Conservation (phyloP, 1,140 invertebrate genomes). For the Apocrypta bakeri region DNA sequence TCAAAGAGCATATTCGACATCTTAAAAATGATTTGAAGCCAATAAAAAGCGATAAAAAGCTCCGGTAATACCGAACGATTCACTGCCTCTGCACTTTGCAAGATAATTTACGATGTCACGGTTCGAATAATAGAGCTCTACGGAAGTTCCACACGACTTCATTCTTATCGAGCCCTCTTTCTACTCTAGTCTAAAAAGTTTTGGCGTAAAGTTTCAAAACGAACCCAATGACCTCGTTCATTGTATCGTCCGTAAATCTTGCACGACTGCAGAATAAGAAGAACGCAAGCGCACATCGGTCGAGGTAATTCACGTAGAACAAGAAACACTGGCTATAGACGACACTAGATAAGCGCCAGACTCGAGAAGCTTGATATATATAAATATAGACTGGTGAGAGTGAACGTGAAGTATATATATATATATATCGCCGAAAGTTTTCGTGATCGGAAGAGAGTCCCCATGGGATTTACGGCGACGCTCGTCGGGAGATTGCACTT, state of each 20-base stretch:
- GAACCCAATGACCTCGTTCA: slow-evolving; percentile 50
- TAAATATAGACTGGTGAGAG: background rate
- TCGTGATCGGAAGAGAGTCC: slow-evolving; percentile 52
- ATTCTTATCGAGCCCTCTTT: slow-evolving; percentile 29
- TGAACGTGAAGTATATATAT: slow-evolving; percentile 45
- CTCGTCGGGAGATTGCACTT: slow-evolving; percentile 63
- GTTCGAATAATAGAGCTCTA: background rate
- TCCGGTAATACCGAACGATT: background rate
- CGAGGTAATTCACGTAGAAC: background rate
- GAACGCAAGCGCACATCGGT: background rate
- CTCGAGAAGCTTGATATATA: background rate
- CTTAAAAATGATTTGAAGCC: slow-evolving; percentile 46
- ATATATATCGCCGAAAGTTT: slow-evolving; percentile 57
- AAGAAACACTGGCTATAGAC: slow-evolving; percentile 24
- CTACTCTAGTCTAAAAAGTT: slow-evolving; percentile 15
- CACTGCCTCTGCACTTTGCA: background rate
- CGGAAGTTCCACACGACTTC: slow-evolving; percentile 18
- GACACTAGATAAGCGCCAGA: slow-evolving; percentile 37
- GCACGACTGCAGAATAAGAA: background rate
- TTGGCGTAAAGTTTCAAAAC: slow-evolving; percentile 27
- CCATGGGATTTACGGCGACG: slow-evolving; percentile 62
- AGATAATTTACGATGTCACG: slow-evolving; percentile 46
- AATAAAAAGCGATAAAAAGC: slow-evolving; percentile 48
- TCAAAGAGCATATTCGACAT: slow-evolving; percentile 22
- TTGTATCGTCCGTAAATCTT: slow-evolving; percentile 45